These are phyloP conservation scores for Caenorhabditis auriculariae DNA, from an alignment of 2,888 invertebrate species.

Conservation along the genomic window DNA sequence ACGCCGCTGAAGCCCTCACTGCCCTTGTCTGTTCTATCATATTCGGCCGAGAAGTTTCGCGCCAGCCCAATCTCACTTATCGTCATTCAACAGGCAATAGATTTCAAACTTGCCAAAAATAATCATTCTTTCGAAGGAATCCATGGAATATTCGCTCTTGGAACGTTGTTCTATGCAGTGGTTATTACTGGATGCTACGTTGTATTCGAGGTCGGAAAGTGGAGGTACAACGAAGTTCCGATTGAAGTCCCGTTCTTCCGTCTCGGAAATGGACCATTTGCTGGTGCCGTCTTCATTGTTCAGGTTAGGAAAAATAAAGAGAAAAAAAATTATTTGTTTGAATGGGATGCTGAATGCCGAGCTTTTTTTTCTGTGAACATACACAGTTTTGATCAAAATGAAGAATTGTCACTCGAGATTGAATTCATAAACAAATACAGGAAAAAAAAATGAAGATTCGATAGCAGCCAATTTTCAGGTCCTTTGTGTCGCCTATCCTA, in stretches of 20 bases:
- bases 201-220: conserved; percentile 62
- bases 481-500: conserved; percentile 44
- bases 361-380: neutral
- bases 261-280: conserved; percentile 60
- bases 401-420: neutral
- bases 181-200: conserved; percentile 59
- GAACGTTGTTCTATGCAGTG: conserved; percentile 58
- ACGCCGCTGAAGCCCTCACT: conserved; percentile 43
- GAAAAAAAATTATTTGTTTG: neutral
- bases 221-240: conserved; percentile 57
- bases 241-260: conserved; percentile 60
- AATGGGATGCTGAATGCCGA: neutral
- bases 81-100: conserved; percentile 26
- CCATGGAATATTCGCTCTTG: conserved; percentile 53
- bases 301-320: conserved; percentile 32
- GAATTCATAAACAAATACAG: neutral
- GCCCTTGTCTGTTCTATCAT: conserved; percentile 42
- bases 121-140: conserved; percentile 18
- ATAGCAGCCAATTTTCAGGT: conserved; percentile 22
- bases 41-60: conserved; percentile 43
- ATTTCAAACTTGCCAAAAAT: neutral
- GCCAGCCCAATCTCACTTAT: conserved; percentile 36
- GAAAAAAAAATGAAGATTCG: too few relatives aligned
- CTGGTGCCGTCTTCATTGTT: conserved; percentile 55
- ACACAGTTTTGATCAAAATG: neutral